Percentiles rank a stretch among this genome's conserved stretches.
These are phyloP conservation scores for Nemotelus nigrinus DNA, from an alignment of 2,888 invertebrate genomes.

Conservation along the genomic window DNA sequence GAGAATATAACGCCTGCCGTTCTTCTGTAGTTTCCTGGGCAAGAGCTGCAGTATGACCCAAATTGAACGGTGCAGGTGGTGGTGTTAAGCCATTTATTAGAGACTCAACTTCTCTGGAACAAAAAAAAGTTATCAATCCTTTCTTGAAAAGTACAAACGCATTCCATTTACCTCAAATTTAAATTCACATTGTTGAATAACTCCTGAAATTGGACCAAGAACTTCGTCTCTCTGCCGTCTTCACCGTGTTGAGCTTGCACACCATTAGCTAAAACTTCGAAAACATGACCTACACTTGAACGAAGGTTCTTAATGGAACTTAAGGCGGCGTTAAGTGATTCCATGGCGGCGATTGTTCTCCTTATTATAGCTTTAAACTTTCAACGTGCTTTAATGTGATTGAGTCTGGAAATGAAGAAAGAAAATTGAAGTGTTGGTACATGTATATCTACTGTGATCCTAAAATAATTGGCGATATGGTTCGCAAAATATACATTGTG, in stretches of 20 bases:
- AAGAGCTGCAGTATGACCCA: constrained; percentile 86
- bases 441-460: too few species aligned
- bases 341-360: constrained; percentile 63
- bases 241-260: constrained; percentile 82
- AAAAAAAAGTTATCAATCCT: too few species aligned
- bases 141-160: background rate
- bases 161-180: constrained; percentile 72
- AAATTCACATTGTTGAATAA: constrained; percentile 81
- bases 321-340: constrained; percentile 78
- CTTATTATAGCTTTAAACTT: background rate
- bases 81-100: constrained; percentile 76
- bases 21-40: constrained; percentile 93
- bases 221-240: constrained; percentile 79
- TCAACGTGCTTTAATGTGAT: background rate
- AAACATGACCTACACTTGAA: constrained; percentile 85
- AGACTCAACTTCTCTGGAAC: constrained; percentile 82
- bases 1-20: constrained; percentile 86
- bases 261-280: constrained; percentile 85
- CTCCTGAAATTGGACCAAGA: constrained; percentile 82
- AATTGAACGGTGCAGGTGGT: constrained; percentile 82
- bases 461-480: too few species aligned
- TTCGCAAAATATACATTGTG: too few species aligned
- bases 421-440: background rate
- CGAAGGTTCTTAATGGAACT: constrained; percentile 80
- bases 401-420: background rate